Evolutionary conservation across 2,797 vertebrate species (phyloP).

Genomic region (Ceryle rudis): DNA sequence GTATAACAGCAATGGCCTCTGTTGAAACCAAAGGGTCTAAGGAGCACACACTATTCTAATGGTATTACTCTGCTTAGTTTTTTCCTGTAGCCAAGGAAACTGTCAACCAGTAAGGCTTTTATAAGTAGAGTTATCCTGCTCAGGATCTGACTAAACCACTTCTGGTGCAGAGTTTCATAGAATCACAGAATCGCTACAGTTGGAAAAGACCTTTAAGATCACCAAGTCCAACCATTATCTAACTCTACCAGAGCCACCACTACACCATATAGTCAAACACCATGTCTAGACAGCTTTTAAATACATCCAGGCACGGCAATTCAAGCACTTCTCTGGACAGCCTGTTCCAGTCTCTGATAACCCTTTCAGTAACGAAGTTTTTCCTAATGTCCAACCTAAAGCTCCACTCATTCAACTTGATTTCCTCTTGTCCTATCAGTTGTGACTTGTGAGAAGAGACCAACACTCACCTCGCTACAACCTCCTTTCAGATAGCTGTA

Average conservation of each 20-base stretch:
- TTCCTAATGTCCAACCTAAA: not conserved
- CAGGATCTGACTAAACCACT: not conserved
- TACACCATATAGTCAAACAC: too few relatives aligned
- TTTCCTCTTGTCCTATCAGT: not conserved
- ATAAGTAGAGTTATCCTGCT: not conserved
- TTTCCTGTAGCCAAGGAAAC: constrained; percentile 22
- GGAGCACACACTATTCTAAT: not conserved
- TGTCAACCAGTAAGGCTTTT: not conserved
- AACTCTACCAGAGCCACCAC: too few relatives aligned
- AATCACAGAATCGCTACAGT: too few relatives aligned
- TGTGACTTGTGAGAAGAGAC: too few relatives aligned
- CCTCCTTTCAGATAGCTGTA: too few relatives aligned
- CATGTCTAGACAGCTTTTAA: too few relatives aligned
- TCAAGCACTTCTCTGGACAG: too few relatives aligned
- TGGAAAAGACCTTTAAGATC: too few relatives aligned
- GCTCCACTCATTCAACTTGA: not conserved
- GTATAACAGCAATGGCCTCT: not conserved
- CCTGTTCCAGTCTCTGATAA: too few relatives aligned
- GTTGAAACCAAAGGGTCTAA: not conserved
- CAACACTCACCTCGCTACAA: too few relatives aligned
- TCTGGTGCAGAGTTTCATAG: not conserved
- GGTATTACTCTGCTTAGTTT: not conserved
- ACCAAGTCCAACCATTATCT: too few relatives aligned
- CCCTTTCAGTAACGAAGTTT: not conserved
- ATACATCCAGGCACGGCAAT: too few relatives aligned